These are phyloP conservation scores for Myotis myotis DNA, from an alignment of 2,797 vertebrate genomes.

Conservation along the genomic window DNA sequence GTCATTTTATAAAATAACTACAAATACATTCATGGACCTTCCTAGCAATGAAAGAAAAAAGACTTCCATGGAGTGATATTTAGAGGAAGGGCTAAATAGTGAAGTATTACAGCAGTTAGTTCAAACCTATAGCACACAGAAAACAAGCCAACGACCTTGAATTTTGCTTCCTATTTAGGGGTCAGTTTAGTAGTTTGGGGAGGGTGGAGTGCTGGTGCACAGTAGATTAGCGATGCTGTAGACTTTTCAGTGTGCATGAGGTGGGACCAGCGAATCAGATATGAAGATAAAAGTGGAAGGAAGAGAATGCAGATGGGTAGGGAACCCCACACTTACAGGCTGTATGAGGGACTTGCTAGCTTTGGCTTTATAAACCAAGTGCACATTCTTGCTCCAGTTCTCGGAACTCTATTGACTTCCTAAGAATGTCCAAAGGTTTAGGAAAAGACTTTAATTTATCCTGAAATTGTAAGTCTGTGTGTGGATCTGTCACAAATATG, in stretches of 20 bases:
- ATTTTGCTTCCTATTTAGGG: background rate
- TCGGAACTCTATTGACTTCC: background rate
- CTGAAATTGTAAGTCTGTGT: background rate
- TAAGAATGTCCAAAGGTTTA: background rate
- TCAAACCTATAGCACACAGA: background rate
- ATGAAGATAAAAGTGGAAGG: background rate
- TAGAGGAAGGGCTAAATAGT: conserved; percentile 17
- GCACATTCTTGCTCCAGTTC: background rate
- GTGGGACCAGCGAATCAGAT: background rate
- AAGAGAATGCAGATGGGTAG: background rate
- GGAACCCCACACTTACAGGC: too few relatives aligned
- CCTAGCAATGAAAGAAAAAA: background rate
- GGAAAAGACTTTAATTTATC: background rate
- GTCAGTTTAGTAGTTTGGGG: background rate
- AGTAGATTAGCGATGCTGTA: background rate
- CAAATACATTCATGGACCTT: background rate
- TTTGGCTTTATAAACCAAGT: background rate
- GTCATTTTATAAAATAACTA: background rate
- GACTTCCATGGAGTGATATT: background rate
- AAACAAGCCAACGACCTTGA: background rate
- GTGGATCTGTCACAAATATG: background rate
- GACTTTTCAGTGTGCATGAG: background rate
- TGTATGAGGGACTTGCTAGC: background rate
- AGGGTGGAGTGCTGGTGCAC: background rate
- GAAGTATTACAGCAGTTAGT: background rate